Evolutionary conservation across 2,113 vertebrate genomes (phyloP).

Genomic region (Notothenia coriiceps): DNA sequence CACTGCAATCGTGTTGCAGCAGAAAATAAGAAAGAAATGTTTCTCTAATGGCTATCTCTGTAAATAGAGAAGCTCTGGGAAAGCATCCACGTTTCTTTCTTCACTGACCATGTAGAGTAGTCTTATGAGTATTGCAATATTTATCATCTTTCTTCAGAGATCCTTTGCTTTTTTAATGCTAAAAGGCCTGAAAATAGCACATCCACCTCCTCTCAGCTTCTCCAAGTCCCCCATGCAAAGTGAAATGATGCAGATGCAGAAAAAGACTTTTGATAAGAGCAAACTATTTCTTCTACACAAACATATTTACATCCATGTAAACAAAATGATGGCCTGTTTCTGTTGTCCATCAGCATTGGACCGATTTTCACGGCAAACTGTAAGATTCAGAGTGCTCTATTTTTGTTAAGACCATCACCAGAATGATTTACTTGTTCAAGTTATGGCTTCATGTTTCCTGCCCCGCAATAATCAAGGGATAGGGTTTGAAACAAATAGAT

Average conservation of each 20-base stretch:
- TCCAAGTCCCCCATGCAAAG: slow-evolving; percentile 8
- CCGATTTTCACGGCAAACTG: slow-evolving; percentile 11
- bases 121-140: slow-evolving; percentile 67
- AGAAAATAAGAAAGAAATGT: not conserved
- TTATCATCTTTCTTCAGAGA: slow-evolving; percentile 46
- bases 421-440: slow-evolving; percentile 34
- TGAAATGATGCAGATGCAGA: slow-evolving; percentile 37
- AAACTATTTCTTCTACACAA: slow-evolving; percentile 29
- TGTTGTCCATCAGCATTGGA: slow-evolving; percentile 16
- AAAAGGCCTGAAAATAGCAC: slow-evolving; percentile 64
- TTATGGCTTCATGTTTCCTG: slow-evolving; percentile 5
- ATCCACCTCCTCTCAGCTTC: slow-evolving; percentile 8
- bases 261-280: slow-evolving; percentile 11
- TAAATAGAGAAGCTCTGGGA: slow-evolving; percentile 33
- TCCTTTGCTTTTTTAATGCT: slow-evolving; percentile 64
- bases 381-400: slow-evolving; percentile 25
- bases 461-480: slow-evolving; percentile 26
- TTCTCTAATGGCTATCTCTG: slow-evolving; percentile 30
- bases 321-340: not conserved
- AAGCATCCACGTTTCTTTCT: slow-evolving; percentile 38
- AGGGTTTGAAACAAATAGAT: slow-evolving; percentile 53
- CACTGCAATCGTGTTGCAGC: slow-evolving; percentile 21
- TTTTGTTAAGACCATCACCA: slow-evolving; percentile 16
- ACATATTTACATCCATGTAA: slow-evolving; percentile 34
- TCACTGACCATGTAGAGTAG: slow-evolving; percentile 56